phyloP scores from a whole-genome alignment of 1,140 invertebrate genomes.

The Delia radicum region DNA sequence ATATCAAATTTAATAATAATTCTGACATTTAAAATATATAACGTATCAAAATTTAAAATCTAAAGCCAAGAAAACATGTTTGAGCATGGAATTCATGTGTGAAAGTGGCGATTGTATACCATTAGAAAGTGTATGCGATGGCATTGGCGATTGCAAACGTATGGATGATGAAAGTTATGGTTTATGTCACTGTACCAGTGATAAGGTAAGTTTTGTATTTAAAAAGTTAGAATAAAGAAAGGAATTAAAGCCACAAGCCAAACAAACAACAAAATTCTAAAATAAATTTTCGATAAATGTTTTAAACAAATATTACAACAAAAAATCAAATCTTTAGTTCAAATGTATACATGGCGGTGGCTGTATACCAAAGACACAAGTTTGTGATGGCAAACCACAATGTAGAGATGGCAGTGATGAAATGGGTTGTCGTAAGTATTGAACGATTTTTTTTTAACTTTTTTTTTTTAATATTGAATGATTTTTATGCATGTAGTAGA shows the following conservation, averaged over 20 bases:
- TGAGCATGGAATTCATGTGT: conserved; percentile 59
- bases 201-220: conserved; percentile 46
- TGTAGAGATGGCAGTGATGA: conserved; percentile 77
- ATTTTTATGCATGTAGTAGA: neutral
- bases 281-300: too few relatives aligned
- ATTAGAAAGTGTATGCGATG: conserved; percentile 70
- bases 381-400: conserved; percentile 70
- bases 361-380: conserved; percentile 57
- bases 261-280: neutral
- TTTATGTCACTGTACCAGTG: conserved; percentile 55
- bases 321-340: conserved; percentile 35
- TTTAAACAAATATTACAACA: neutral
- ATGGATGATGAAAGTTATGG: conserved; percentile 73
- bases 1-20: too few relatives aligned
- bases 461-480: neutral
- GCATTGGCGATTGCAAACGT: conserved; percentile 75
- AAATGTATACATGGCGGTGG: conserved; percentile 55
- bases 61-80: conserved; percentile 34
- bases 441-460: neutral
- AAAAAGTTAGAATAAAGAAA: neutral
- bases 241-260: neutral
- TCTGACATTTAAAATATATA: too few relatives aligned
- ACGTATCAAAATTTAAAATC: neutral
- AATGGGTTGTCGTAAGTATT: conserved; percentile 61
- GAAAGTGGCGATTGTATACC: conserved; percentile 60